A percentile compares a stretch with the other conserved stretches of the same genome.
These are phyloP conservation scores for Trachemys scripta DNA, from an alignment of 2,113 vertebrate genomes.

Conservation along the genomic window DNA sequence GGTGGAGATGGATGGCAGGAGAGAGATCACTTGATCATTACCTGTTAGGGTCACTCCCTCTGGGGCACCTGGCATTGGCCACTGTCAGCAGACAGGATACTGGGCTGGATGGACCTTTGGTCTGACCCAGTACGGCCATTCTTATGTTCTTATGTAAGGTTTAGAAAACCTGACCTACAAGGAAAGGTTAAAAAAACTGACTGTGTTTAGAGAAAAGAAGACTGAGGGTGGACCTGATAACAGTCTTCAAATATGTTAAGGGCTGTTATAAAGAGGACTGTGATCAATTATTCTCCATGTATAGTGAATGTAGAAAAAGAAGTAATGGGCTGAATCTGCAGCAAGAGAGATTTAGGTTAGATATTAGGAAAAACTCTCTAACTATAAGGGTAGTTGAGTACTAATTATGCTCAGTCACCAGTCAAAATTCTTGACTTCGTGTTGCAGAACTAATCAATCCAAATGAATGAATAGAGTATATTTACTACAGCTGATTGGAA, in stretches of 20 bases:
- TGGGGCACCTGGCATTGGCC: too few relatives aligned
- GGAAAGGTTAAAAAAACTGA: not conserved
- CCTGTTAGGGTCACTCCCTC: too few relatives aligned
- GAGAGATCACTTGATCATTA: too few relatives aligned
- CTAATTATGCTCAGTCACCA: not conserved
- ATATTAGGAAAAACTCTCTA: not conserved
- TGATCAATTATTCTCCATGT: not conserved
- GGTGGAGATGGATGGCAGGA: too few relatives aligned
- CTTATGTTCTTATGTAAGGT: too few relatives aligned
- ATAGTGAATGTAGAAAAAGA: not conserved
- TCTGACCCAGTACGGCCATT: too few relatives aligned
- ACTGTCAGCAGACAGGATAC: too few relatives aligned
- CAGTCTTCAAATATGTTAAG: not conserved
- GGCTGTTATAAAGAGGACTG: not conserved
- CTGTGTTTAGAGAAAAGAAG: not conserved
- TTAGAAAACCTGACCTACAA: not conserved
- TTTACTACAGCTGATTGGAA: not conserved
- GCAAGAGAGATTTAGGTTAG: not conserved
- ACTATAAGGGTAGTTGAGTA: not conserved
- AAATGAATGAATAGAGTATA: not conserved
- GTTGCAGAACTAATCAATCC: slow-evolving; percentile 10
- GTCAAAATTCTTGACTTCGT: not conserved
- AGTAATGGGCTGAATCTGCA: not conserved
- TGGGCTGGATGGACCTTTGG: too few relatives aligned
- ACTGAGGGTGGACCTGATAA: not conserved